phyloP scores from a whole-genome alignment of 2,113 vertebrate species.

The Sander lucioperca region DNA sequence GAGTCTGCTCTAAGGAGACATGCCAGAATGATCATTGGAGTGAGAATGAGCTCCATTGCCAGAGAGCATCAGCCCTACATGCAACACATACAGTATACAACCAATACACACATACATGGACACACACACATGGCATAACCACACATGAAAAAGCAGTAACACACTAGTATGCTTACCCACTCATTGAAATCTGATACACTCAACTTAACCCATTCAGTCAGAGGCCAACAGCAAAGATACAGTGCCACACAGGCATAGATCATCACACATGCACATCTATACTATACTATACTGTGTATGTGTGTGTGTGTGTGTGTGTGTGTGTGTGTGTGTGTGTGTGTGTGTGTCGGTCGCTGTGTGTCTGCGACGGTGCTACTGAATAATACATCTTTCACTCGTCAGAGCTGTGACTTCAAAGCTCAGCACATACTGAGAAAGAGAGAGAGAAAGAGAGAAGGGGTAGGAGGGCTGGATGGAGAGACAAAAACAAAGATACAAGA shows the following conservation, averaged over 20 bases:
- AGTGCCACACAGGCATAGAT: slow-evolving; percentile 44
- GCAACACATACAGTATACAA: slow-evolving; percentile 53
- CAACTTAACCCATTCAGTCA: slow-evolving; percentile 60
- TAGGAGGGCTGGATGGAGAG: slow-evolving; percentile 55
- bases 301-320: slow-evolving; percentile 37
- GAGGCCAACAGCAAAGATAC: slow-evolving; percentile 45
- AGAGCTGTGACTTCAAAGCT: slow-evolving; percentile 84
- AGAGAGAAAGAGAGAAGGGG: slow-evolving; percentile 47
- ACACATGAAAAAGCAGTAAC: slow-evolving; percentile 40
- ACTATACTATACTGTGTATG: slow-evolving; percentile 32
- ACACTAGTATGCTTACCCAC: slow-evolving; percentile 33
- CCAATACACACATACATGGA: slow-evolving; percentile 26
- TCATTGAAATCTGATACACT: slow-evolving; percentile 67
- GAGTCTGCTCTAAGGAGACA: slow-evolving; percentile 74
- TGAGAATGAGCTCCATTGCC: slow-evolving; percentile 73
- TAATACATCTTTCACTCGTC: slow-evolving; percentile 88
- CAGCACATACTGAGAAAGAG: slow-evolving; percentile 76
- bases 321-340: slow-evolving; percentile 48
- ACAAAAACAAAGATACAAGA: slow-evolving; percentile 71
- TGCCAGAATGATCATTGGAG: slow-evolving; percentile 74
- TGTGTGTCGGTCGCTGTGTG: slow-evolving; percentile 8
- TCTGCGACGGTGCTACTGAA: slow-evolving; percentile 79
- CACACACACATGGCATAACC: slow-evolving; percentile 23
- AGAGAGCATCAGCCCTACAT: slow-evolving; percentile 52
- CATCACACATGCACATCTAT: slow-evolving; percentile 39